These are phyloP conservation scores for Hydropsyche betteni DNA, from an alignment of 2,888 invertebrate genomes.

Conservation along the genomic window DNA sequence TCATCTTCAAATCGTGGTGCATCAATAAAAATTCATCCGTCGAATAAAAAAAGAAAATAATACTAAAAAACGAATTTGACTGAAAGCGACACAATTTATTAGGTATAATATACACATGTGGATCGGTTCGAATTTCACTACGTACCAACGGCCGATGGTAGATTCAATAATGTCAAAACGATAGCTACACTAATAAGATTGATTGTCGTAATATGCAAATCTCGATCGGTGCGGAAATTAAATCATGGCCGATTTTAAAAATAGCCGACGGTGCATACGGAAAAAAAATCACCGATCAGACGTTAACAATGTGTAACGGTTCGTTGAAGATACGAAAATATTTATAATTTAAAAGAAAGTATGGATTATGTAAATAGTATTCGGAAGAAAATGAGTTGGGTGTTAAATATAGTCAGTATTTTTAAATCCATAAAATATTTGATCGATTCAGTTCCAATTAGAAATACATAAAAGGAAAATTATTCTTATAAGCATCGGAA, in stretches of 20 bases:
- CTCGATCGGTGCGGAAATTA: background rate
- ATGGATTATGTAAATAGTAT: no score
- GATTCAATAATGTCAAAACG: slow-evolving; percentile 18
- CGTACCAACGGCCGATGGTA: background rate
- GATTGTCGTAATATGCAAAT: slow-evolving; percentile 8
- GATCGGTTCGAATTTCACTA: no score
- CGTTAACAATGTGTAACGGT: background rate
- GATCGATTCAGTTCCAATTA: no score
- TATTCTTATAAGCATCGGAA: no score
- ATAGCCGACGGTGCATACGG: background rate
- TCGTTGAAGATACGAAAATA: no score
- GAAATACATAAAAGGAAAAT: no score
- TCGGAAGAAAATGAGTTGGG: no score
- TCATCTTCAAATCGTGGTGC: background rate
- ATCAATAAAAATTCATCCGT: background rate
- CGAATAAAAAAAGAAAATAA: slow-evolving; percentile 5
- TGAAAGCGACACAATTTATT: background rate
- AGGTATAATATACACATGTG: no score
- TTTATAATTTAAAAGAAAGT: no score
- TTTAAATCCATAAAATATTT: no score
- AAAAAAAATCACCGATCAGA: background rate
- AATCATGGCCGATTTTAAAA: slow-evolving; percentile 6
- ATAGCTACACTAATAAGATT: background rate
- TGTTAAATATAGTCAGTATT: no score
- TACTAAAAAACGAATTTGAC: background rate